A percentile compares a stretch with the other conserved stretches of the same genome.
These are phyloP conservation scores for Lasius fuliginosus DNA, from an alignment of 2,888 invertebrate genomes.

Conservation along the genomic window DNA sequence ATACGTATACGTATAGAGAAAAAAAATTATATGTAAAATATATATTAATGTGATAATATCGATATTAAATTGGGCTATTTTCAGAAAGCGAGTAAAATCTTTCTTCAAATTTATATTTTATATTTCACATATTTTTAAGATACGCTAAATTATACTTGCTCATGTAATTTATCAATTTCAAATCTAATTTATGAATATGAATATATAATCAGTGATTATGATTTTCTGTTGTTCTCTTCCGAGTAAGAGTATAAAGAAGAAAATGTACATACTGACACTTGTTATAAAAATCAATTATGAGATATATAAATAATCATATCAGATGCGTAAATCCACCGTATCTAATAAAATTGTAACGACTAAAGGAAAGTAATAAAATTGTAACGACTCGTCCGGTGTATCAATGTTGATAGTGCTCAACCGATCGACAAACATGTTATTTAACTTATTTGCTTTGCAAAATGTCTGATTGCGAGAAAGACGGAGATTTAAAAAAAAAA, in stretches of 20 bases:
- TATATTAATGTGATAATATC: too few relatives aligned
- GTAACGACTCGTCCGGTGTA: slow-evolving; percentile 7
- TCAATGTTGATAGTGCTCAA: slow-evolving; percentile 26
- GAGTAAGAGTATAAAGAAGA: neutral
- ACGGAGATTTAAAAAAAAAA: neutral
- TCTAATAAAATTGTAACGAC: slow-evolving; percentile 29
- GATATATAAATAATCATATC: slow-evolving; percentile 21
- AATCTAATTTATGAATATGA: neutral
- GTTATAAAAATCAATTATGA: slow-evolving; percentile 21
- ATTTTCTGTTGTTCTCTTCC: too few relatives aligned
- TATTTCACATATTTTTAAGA: neutral
- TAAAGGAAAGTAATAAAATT: slow-evolving; percentile 12
- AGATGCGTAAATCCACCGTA: slow-evolving; percentile 7
- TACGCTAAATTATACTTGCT: neutral
- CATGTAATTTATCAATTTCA: neutral
- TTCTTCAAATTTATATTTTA: neutral
- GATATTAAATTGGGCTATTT: neutral
- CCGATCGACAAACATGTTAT: slow-evolving; percentile 7
- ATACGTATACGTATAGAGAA: neutral
- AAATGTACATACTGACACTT: neutral
- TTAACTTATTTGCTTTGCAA: slow-evolving; percentile 41
- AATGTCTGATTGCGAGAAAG: neutral
- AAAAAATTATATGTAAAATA: neutral
- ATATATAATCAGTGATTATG: neutral
- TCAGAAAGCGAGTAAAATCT: neutral